phyloP scores from a whole-genome alignment of 1,140 invertebrate species.

The Pomacea maculata region DNA sequence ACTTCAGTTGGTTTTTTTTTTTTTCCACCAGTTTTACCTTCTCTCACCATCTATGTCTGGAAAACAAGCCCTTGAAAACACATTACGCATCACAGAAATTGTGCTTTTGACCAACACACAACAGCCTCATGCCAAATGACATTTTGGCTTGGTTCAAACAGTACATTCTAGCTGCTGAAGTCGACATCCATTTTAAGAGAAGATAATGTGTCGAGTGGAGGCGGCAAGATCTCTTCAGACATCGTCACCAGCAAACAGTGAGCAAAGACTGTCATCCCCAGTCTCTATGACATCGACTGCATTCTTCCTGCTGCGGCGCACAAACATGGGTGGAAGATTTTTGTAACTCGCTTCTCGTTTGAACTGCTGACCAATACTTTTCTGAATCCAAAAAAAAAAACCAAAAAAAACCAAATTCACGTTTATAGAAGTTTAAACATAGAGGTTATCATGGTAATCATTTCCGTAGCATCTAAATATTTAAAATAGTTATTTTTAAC shows the following conservation, averaged over 20 bases:
- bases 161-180: background rate
- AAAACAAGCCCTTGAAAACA: no score
- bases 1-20: no score
- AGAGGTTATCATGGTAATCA: background rate
- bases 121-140: no score
- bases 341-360: slow-evolving; percentile 85
- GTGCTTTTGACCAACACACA: no score
- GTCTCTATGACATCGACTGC: slow-evolving; percentile 37
- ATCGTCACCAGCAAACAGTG: slow-evolving; percentile 47
- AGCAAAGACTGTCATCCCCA: slow-evolving; percentile 42
- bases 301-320: slow-evolving; percentile 26
- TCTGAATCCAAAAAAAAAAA: slow-evolving; percentile 34
- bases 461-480: background rate
- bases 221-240: slow-evolving; percentile 11
- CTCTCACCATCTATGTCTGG: no score
- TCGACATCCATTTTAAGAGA: background rate
- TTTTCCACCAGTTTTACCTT: no score
- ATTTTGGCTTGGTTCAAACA: no score
- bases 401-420: background rate
- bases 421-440: background rate
- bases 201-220: no score
- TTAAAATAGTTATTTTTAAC: background rate
- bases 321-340: slow-evolving; percentile 76
- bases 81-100: no score
- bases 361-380: slow-evolving; percentile 77